phyloP scores from a whole-genome alignment of 2,888 invertebrate species.

The Macrophya alboannulata region DNA sequence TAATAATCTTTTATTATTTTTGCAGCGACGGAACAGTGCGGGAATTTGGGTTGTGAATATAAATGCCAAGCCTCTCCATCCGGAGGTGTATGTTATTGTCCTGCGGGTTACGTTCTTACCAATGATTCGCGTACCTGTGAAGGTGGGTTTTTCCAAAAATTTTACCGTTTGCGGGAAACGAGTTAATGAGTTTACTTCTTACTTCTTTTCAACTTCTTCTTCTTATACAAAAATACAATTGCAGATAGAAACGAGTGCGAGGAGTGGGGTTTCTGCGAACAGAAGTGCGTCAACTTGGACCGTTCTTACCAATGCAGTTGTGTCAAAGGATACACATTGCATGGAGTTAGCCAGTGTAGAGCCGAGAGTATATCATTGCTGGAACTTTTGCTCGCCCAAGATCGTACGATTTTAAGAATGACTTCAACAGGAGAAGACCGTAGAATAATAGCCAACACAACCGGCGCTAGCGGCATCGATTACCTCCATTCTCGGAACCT shows the following conservation, averaged over 20 bases:
- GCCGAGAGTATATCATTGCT: slow-evolving; percentile 83
- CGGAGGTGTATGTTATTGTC: slow-evolving; percentile 96
- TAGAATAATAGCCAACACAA: slow-evolving; percentile 89
- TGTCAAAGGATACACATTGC: slow-evolving; percentile 88
- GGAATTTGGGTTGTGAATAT: slow-evolving; percentile 93
- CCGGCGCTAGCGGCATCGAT: slow-evolving; percentile 93
- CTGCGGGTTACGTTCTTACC: slow-evolving; percentile 91
- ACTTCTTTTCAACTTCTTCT: not conserved
- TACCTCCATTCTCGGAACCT: slow-evolving; percentile 90
- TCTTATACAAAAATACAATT: slow-evolving; percentile 52
- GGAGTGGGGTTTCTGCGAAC: slow-evolving; percentile 98
- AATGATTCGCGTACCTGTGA: slow-evolving; percentile 92
- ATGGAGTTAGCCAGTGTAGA: slow-evolving; percentile 85
- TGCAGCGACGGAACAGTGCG: slow-evolving; percentile 91
- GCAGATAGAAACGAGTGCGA: slow-evolving; percentile 94
- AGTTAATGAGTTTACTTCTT: not conserved
- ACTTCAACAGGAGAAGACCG: slow-evolving; percentile 85
- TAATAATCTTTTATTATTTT: slow-evolving; percentile 58
- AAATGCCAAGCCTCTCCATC: slow-evolving; percentile 94
- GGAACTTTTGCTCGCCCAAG: slow-evolving; percentile 87
- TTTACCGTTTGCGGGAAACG: not conserved
- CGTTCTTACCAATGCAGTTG: slow-evolving; percentile 94
- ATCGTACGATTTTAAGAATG: slow-evolving; percentile 88
- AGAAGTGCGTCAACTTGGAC: slow-evolving; percentile 94
- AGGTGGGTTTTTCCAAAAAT: slow-evolving; percentile 78